Evolutionary conservation across 2,888 invertebrate genomes (phyloP), one percentile per base, ranked within the genome.

Genomic region (Diloba caeruleocephala): DNA sequence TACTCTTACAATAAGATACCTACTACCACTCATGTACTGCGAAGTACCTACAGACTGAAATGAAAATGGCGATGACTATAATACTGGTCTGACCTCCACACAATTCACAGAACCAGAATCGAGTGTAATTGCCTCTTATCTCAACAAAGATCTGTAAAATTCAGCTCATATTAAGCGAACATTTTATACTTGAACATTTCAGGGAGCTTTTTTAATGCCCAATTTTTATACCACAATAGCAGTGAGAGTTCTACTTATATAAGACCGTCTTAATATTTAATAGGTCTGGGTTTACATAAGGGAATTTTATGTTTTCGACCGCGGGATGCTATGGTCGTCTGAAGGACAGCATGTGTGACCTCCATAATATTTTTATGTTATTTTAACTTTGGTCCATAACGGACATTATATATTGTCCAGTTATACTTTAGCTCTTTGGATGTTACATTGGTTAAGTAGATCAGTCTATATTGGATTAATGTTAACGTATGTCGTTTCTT

Each of bases 311-410:
- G 55, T 41, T 28, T 53, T 32, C 38, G 51, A 54, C 59, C 54
- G 43, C 44, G 51, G 15, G 19, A 55, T 45, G 44, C 52, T 57
- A 52, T 50, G 59, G 57, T 58, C 45, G 56, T 68, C 52, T 68
- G 45, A 63, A 75, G 73, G 71, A 43, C 71, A 54, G 44, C 60
- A 63, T 55, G 43, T 58, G 68, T 58, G 68, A 68, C 76, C 74
- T 56, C 58, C 19, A 75, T 71, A 62, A 66, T 44, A 48, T 64
- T 68, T 70, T 74, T 56, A 68, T 64, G 54, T 68, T 59, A 60
- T 74, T 71, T 55, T 72, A 74, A 68, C 69, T 68, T 63, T 60
- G 48, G 45, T 5, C 45, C 45, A 51, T 64, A 64, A 56, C 49
- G 39, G 44, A 38, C 59, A 62, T 56, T 45, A 61, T 56, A 41